These are phyloP conservation scores for Carlito syrichta DNA, from an alignment of 2,113 vertebrate species.

Conservation along the genomic window DNA sequence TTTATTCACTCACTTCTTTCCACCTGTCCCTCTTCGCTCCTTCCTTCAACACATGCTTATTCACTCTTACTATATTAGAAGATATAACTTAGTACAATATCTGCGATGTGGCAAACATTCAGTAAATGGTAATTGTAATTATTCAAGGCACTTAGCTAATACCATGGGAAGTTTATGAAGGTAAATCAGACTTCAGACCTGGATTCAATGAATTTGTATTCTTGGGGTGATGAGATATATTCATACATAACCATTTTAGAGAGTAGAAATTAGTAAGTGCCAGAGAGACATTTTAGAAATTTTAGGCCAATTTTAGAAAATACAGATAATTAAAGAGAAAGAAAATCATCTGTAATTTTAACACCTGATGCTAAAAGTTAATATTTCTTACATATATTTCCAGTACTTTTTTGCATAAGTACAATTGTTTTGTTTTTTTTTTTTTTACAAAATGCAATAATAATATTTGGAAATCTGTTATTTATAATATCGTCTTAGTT, in stretches of 20 bases:
- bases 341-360: not conserved
- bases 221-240: not conserved
- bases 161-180: not conserved
- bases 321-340: not conserved
- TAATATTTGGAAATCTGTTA: not conserved
- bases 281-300: not conserved
- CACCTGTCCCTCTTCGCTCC: not conserved
- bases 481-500: not conserved
- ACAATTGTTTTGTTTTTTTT: too few species aligned
- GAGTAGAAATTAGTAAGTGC: not conserved
- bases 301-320: constrained; percentile 43
- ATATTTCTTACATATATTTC: not conserved
- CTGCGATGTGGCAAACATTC: not conserved
- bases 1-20: not conserved
- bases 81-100: not conserved
- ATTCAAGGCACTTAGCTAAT: not conserved
- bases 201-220: not conserved
- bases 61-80: constrained; percentile 38
- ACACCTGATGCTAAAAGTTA: not conserved
- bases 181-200: not conserved
- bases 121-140: constrained; percentile 20
- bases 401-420: not conserved
- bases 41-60: not conserved
- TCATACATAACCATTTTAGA: not conserved
- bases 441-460: not conserved